Evolutionary conservation across 2,113 vertebrate species (phyloP).

Genomic region (Pteruthius melanotis): DNA sequence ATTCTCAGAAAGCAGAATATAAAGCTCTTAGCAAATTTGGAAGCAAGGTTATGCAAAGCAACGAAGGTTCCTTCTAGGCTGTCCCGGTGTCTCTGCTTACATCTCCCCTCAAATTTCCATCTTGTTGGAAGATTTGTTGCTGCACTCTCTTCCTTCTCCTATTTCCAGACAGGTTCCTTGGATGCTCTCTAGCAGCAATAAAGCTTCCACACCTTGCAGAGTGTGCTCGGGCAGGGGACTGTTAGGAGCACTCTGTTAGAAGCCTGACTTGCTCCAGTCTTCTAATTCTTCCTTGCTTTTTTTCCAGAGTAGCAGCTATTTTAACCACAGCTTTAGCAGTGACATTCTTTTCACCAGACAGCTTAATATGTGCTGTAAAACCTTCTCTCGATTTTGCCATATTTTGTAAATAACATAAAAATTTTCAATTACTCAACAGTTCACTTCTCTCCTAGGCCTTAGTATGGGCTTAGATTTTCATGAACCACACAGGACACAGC

Average conservation of each 20-base stretch:
- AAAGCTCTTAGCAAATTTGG: not conserved
- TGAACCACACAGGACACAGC: not conserved
- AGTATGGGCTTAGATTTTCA: not conserved
- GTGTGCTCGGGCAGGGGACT: not conserved
- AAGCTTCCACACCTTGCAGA: not conserved
- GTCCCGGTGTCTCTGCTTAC: not conserved
- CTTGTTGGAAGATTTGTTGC: not conserved
- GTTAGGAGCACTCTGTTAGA: not conserved
- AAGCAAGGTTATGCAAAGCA: not conserved
- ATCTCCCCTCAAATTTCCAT: not conserved
- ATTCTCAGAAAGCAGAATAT: not conserved
- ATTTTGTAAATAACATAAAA: slow-evolving; percentile 21
- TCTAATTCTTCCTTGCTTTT: not conserved
- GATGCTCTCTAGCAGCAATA: not conserved
- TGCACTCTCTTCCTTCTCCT: not conserved
- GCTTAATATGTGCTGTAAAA: not conserved
- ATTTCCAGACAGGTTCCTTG: not conserved
- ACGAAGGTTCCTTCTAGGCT: not conserved
- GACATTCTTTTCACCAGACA: not conserved
- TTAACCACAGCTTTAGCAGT: not conserved
- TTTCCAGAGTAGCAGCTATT: not conserved
- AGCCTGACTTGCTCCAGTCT: not conserved
- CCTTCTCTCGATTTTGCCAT: not conserved
- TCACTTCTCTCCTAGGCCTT: not conserved
- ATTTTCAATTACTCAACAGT: not conserved